phyloP scores from a whole-genome alignment of 2,113 vertebrate genomes.

The Lasiurus borealis region DNA sequence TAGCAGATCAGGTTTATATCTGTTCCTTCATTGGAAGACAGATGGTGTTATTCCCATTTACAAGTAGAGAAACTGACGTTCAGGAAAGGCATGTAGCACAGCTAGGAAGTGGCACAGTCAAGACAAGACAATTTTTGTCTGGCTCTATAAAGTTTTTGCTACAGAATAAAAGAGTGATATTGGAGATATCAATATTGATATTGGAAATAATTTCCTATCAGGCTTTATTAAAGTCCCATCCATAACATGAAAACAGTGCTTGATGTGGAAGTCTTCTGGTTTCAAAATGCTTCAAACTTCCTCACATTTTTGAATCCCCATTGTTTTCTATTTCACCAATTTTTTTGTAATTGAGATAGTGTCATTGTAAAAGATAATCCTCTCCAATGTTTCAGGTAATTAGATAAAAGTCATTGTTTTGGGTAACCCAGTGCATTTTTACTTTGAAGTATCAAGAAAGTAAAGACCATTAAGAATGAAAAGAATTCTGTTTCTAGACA shows the following conservation, averaged over 20 bases:
- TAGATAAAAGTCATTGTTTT: slow-evolving; percentile 15
- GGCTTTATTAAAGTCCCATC: background rate
- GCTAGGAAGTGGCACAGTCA: background rate
- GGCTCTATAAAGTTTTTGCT: background rate
- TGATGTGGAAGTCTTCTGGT: background rate
- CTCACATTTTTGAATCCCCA: background rate
- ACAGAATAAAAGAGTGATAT: background rate
- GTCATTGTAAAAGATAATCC: background rate
- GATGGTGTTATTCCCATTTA: background rate
- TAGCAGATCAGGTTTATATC: background rate
- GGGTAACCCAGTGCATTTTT: background rate
- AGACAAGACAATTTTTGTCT: background rate
- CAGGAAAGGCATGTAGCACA: background rate
- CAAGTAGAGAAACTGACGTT: background rate
- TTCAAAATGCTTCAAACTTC: slow-evolving; percentile 11
- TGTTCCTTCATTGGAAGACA: slow-evolving; percentile 30
- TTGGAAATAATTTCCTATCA: background rate
- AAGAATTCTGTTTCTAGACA: background rate
- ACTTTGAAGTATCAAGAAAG: slow-evolving; percentile 1
- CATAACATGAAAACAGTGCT: slow-evolving; percentile 1
- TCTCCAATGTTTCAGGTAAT: background rate
- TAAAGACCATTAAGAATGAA: background rate
- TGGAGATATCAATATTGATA: background rate
- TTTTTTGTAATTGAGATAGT: slow-evolving; percentile 28
- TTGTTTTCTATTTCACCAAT: background rate